A percentile compares a stretch with the other conserved stretches of the same genome.
Evolutionary conservation across 2,797 vertebrate species (phyloP).

Genomic region (Pteronotus mesoamericanus): DNA sequence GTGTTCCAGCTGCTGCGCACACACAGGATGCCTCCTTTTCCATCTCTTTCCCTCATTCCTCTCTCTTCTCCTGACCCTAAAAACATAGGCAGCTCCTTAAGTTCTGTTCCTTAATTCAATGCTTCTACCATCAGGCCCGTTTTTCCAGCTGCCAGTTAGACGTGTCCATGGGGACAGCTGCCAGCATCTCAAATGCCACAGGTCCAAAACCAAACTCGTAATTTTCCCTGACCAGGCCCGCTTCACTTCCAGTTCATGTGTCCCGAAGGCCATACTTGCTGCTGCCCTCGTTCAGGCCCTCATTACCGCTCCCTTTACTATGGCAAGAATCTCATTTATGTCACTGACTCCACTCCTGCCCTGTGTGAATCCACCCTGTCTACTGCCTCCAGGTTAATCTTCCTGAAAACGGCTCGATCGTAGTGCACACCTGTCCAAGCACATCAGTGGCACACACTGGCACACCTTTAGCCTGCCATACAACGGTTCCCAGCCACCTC

Average conservation of each 20-base stretch:
- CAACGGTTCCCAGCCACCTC: neutral
- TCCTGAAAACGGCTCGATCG: neutral
- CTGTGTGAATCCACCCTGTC: neutral
- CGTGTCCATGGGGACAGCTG: neutral
- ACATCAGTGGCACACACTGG: neutral
- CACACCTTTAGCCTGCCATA: neutral
- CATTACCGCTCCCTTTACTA: neutral
- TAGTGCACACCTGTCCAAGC: neutral
- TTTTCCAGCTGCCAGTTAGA: neutral
- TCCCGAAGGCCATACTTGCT: neutral
- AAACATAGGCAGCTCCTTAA: neutral
- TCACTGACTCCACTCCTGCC: neutral
- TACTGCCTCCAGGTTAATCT: neutral
- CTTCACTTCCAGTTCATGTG: neutral
- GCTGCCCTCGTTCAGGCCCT: neutral
- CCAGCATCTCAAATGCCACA: neutral
- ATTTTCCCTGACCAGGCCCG: neutral
- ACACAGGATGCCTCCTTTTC: accelerated
- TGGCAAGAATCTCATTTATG: neutral
- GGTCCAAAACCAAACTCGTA: neutral
- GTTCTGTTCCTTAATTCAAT: neutral
- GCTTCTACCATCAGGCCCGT: neutral
- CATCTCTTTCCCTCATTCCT: neutral
- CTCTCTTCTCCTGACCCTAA: neutral
- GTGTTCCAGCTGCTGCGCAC: neutral